Conservation (phyloP, 2,797 vertebrate genomes). For the Threskiornis aethiopicus region DNA sequence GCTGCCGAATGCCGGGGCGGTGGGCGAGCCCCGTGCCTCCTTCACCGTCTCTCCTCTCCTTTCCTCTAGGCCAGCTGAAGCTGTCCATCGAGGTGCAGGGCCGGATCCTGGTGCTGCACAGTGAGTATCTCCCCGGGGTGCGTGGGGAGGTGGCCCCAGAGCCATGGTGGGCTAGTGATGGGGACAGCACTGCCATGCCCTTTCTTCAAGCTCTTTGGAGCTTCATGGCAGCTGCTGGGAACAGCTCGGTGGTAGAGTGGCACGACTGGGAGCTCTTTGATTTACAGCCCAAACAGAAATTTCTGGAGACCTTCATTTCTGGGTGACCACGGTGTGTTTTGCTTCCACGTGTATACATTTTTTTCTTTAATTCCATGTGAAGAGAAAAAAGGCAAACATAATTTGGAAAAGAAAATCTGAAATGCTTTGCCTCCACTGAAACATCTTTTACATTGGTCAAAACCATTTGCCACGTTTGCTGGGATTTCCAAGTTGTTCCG, state of each 20-base stretch:
- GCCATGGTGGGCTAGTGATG: neutral
- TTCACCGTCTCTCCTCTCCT: neutral
- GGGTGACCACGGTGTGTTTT: neutral
- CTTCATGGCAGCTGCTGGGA: neutral
- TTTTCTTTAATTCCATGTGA: neutral
- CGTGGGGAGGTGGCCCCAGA: neutral
- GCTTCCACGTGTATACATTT: too few species aligned
- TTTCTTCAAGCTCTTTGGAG: neutral
- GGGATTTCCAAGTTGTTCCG: neutral
- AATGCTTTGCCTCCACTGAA: neutral
- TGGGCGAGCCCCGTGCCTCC: neutral
- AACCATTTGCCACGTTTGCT: neutral
- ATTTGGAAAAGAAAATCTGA: neutral
- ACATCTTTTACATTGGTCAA: neutral
- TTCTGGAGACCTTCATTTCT: neutral
- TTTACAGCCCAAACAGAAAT: neutral
- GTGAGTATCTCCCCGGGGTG: conserved; percentile 56
- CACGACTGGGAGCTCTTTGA: accelerated
- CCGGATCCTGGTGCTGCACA: conserved; percentile 60
- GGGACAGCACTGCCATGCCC: neutral
- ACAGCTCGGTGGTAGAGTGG: neutral
- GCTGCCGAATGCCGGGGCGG: accelerated
- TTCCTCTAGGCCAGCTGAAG: conserved; percentile 76
- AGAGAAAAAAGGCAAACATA: neutral
- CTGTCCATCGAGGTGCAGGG: conserved; percentile 64